Base-by-base conservation (phyloP, 1,140 invertebrate genomes). In the Zaprionus davidi region DNA sequence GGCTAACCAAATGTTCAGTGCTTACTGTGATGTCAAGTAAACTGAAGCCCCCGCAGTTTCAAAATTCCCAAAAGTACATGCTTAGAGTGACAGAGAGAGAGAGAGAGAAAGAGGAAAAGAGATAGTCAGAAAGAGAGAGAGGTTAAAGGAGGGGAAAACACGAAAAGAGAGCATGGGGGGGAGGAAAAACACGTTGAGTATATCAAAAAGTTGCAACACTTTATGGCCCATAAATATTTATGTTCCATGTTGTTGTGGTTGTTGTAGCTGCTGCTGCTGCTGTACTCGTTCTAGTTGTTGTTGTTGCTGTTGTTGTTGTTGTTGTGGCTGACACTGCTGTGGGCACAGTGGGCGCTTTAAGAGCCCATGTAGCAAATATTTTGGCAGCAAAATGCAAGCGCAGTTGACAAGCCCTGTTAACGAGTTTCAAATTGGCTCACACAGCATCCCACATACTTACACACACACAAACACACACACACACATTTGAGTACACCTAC, bases 191-290 rank as follows among this genome's bases (percentile, higher is more conserved):
- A 60, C 62, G 62, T 72, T 79, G 66, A 88, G 84, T 84, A 71
- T 84, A 81, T 88, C 84, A 84, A 76, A 88, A 87, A 81, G 84
- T 88, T 88, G 81, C 85, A 76, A 76, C 84, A 90, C 84, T 87
- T 87, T 88, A 87, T 87, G 84, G 84, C 44, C 81, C 78, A 88
- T 88, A 88, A 90, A 88, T 88, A 88, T 90, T 90, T 87, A 87
- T 87, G 84, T 68, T 46, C 65, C 55, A 71, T 68, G 65, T 60
- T 51, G 44, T 24, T 62, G 31, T 46, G 24, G 68, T 59, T 79
- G 71, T 68, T 67, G 63, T 68, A 67, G 75, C 64, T 74, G 74
- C 69, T 71, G 70, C 69, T 78, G 71, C 62, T 67, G 70, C 60
- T 70, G 63, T 65, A 75, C 66, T 65, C 44, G 58, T 69, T 68